Evolutionary conservation across 2,888 invertebrate genomes (phyloP).

Genomic region (Drosophila quasianomalipes): DNA sequence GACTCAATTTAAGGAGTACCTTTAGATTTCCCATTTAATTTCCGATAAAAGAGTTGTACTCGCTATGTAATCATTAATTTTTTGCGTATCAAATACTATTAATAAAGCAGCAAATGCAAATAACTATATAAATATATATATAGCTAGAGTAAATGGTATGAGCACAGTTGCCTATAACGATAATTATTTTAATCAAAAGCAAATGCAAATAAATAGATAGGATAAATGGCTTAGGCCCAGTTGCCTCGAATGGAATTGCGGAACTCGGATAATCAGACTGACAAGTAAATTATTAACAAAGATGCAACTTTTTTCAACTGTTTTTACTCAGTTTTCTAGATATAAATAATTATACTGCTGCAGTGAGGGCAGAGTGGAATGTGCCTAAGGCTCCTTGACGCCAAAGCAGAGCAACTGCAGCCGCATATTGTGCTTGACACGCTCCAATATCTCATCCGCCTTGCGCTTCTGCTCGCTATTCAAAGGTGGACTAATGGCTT

Average conservation of each 20-base stretch:
- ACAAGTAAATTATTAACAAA: neutral
- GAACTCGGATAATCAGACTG: neutral
- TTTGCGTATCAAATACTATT: slow-evolving; percentile 33
- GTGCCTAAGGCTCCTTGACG: slow-evolving; percentile 69
- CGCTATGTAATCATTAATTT: slow-evolving; percentile 14
- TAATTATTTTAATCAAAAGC: neutral
- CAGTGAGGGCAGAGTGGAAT: slow-evolving; percentile 44
- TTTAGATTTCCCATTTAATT: neutral
- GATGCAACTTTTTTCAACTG: neutral
- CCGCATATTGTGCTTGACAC: slow-evolving; percentile 89
- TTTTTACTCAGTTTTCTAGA: neutral
- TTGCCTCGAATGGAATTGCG: neutral
- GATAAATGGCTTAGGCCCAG: neutral
- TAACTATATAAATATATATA: neutral
- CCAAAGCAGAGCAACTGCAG: slow-evolving; percentile 89
- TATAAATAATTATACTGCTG: neutral
- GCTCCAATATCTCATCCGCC: slow-evolving; percentile 88
- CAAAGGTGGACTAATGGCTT: slow-evolving; percentile 89
- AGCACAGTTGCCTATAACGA: neutral
- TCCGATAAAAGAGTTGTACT: slow-evolving; percentile 14
- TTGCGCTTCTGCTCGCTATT: slow-evolving; percentile 88
- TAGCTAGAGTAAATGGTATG: neutral
- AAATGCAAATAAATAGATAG: neutral
- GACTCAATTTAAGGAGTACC: slow-evolving; percentile 39
- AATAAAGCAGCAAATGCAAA: slow-evolving; percentile 5